Base-by-base conservation (phyloP, 2,797 vertebrate species). In the Dendrocincla tyrannina region DNA sequence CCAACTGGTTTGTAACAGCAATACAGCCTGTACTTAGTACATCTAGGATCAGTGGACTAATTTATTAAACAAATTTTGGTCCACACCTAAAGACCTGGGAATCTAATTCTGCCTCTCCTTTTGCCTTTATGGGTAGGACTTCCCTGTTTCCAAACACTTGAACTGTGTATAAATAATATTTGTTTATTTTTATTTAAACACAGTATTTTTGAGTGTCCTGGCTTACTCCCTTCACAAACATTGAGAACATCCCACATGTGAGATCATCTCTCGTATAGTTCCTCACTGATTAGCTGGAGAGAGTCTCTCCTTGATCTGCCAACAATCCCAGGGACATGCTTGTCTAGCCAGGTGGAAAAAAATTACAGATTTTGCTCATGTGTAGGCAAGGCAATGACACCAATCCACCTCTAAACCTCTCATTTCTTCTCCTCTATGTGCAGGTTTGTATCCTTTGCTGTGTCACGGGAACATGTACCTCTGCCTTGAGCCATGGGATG, bases 201-300 rank as follows among this genome's bases (percentile, higher is more conserved):
- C 17, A 58, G 3, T 88, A n/a, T 59, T 82, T 87, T 73, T 66
- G 7, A 42, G 24, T 76, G n/a, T 33, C 24, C 10, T 84, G 67
- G 12, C 35, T 92, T 89, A 85, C 59, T 93, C 81, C 70, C 49
- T 92, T 89, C 28, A 59, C 80, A 95, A 94, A 94, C 72, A 91
- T 22, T 19, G 25, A 85, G 73, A 88, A 58, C 37, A 60, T 85
- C 60, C 53, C 41, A 63, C 2, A 3, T 49, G 44, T 88, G 93
- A 89, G 39, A 86, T 93, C 60, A 89, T 69, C 39, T 73, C 37
- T 27, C 63, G 10, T 22, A 7, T 4, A 78, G 11, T 27, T 87
- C 63, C 52, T 75, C 16, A 46, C 18, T 12, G 20, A 60, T 56
- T 39, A 81, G 7, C 10, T 7, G 67, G 69, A 35, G 28, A 30